phyloP scores from a whole-genome alignment of 2,113 vertebrate species.

The Hypanus sabinus region DNA sequence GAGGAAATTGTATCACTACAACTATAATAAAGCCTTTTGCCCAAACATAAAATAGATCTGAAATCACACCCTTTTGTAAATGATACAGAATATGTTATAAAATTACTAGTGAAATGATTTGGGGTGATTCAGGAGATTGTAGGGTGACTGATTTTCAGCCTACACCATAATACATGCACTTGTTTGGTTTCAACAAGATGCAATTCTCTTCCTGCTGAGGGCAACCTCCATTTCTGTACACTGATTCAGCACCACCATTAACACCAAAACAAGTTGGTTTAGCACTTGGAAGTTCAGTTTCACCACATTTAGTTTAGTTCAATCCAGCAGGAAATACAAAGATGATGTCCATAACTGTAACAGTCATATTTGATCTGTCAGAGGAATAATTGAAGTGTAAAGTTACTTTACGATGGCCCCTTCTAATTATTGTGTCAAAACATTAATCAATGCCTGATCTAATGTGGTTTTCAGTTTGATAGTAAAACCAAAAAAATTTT shows the following conservation, averaged over 20 bases:
- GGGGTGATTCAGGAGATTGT: neutral
- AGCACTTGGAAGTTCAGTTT: neutral
- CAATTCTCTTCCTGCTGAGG: neutral
- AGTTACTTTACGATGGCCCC: neutral
- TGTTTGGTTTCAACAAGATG: neutral
- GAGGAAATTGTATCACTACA: neutral
- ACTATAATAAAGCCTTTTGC: neutral
- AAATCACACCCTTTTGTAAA: neutral
- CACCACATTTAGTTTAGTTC: neutral
- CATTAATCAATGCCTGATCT: neutral
- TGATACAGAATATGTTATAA: neutral
- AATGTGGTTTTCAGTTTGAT: neutral
- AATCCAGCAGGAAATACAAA: neutral
- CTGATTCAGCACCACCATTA: neutral
- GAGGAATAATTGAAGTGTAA: neutral
- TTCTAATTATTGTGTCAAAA: neutral
- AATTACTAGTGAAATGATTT: neutral
- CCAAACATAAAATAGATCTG: neutral
- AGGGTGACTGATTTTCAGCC: neutral
- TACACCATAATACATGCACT: neutral
- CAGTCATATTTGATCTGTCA: neutral
- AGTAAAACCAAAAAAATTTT: neutral
- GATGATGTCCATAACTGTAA: neutral
- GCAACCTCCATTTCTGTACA: neutral
- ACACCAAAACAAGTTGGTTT: neutral